phyloP scores from a whole-genome alignment of 1,140 invertebrate species.

The Aphidius ervi region DNA sequence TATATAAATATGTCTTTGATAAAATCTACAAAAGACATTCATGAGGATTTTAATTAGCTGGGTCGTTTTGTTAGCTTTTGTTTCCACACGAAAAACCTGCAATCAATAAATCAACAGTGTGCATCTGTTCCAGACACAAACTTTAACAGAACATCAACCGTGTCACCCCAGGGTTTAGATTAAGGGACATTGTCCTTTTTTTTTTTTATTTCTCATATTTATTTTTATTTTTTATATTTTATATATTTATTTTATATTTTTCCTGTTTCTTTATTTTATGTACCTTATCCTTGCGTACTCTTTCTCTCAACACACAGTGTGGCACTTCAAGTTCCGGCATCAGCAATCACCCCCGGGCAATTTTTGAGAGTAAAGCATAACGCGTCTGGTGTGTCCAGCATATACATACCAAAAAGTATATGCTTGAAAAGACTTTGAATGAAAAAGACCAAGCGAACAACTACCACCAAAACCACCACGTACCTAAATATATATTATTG shows the following conservation, averaged over 20 bases:
- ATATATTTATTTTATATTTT: too few relatives aligned
- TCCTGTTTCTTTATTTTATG: too few relatives aligned
- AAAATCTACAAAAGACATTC: too few relatives aligned
- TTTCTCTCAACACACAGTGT: constrained; percentile 12
- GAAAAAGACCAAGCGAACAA: constrained; percentile 1
- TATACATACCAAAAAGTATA: constrained; percentile 26
- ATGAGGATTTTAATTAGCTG: too few relatives aligned
- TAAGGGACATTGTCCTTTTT: constrained; percentile 7
- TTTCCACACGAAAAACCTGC: neutral
- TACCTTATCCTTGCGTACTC: constrained; percentile 5
- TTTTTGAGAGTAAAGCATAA: constrained; percentile 38
- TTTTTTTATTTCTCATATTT: too few relatives aligned
- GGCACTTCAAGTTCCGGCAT: constrained; percentile 21
- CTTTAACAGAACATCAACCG: constrained; percentile 9
- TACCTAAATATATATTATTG: too few relatives aligned
- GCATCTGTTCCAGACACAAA: constrained; percentile 11
- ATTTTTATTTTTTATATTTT: too few relatives aligned
- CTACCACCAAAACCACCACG: too few relatives aligned
- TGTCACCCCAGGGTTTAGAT: constrained; percentile 12
- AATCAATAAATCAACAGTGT: constrained; percentile 11
- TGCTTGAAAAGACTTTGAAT: constrained; percentile 8
- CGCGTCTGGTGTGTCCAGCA: constrained; percentile 15
- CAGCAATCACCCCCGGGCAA: constrained; percentile 35
- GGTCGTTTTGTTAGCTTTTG: too few relatives aligned
- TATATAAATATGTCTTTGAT: too few relatives aligned